phyloP scores from a whole-genome alignment of 2,113 vertebrate species.

The Helogale parvula region DNA sequence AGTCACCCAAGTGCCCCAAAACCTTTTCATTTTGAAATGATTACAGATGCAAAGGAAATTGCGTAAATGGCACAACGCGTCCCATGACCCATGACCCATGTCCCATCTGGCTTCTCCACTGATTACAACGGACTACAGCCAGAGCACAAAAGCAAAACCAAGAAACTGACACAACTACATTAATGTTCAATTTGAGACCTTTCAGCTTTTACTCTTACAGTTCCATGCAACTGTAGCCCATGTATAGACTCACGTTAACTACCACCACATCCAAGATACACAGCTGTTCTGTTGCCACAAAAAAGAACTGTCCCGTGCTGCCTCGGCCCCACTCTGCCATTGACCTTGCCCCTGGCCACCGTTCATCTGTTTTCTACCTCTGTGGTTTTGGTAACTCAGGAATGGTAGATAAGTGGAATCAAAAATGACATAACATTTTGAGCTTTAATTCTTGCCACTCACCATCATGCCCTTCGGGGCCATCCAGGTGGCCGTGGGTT shows the following conservation, averaged over 20 bases:
- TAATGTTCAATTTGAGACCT: background rate
- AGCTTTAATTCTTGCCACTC: background rate
- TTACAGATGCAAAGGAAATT: background rate
- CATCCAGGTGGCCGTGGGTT: too few species aligned
- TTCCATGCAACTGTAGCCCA: background rate
- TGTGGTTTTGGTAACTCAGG: background rate
- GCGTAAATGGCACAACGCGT: background rate
- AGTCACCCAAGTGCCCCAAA: background rate
- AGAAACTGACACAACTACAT: background rate
- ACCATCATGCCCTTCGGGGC: too few species aligned
- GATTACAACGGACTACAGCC: background rate
- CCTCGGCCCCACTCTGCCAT: background rate
- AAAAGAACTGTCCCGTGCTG: background rate
- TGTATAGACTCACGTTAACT: background rate
- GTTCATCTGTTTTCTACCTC: background rate
- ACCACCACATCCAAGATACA: background rate
- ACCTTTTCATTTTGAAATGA: background rate
- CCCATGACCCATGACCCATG: background rate
- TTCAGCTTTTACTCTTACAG: background rate
- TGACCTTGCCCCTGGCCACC: background rate
- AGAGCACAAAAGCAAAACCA: background rate
- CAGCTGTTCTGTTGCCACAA: background rate
- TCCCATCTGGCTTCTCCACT: background rate
- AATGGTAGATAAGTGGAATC: background rate
- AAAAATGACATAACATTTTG: background rate